Conservation (phyloP, 2,113 vertebrate species). For the Arizona elegans region DNA sequence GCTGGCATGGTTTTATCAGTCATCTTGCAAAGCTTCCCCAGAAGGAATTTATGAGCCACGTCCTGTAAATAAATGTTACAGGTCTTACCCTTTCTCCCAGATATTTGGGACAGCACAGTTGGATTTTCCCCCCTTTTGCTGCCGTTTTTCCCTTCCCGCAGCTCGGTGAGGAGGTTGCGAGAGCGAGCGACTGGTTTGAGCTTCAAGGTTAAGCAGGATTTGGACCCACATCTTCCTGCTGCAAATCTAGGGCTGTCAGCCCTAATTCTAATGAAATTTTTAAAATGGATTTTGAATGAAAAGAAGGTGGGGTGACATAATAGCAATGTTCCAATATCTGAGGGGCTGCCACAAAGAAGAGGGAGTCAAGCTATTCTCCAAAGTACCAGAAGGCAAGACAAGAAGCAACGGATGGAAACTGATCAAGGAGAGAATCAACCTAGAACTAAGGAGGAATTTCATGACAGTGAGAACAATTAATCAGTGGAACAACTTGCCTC, state of each 20-base stretch:
- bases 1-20: background rate
- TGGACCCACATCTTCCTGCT: background rate
- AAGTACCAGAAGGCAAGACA: background rate
- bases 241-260: background rate
- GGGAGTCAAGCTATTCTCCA: background rate
- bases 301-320: background rate
- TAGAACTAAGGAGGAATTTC: background rate
- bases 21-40: background rate
- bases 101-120: background rate
- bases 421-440: background rate
- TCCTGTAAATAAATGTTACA: background rate
- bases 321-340: background rate
- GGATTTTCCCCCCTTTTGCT: background rate
- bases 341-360: background rate
- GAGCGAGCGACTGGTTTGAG: background rate
- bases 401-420: background rate
- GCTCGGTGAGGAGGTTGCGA: background rate
- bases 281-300: background rate
- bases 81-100: background rate
- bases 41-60: background rate
- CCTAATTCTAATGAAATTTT: background rate
- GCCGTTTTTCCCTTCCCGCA: background rate
- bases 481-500: background rate
- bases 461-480: background rate
- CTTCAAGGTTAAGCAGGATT: background rate